Evolutionary conservation across 2,113 vertebrate genomes (phyloP).

Genomic region (Ctenodactylus gundi): DNA sequence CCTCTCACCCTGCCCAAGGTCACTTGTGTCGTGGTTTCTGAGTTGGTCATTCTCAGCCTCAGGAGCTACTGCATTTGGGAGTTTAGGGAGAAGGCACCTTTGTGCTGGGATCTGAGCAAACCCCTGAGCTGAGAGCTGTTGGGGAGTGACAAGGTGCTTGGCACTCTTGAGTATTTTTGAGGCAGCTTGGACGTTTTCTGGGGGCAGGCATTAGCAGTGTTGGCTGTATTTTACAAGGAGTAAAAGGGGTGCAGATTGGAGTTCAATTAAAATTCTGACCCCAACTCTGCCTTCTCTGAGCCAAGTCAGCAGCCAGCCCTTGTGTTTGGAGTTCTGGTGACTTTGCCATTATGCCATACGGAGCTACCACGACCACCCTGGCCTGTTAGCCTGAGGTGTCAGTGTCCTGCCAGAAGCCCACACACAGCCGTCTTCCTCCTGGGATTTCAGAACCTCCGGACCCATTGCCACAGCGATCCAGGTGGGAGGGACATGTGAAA

Average conservation of each 20-base stretch:
- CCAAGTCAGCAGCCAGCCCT: conserved; percentile 81
- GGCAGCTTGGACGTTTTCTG: conserved; percentile 66
- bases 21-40: not conserved
- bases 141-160: not conserved
- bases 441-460: not conserved
- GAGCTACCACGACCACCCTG: conserved; percentile 64
- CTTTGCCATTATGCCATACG: conserved; percentile 73
- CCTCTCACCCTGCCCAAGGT: conserved; percentile 39
- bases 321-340: conserved; percentile 75
- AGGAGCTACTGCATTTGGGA: not conserved
- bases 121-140: not conserved
- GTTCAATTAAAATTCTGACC: conserved; percentile 86
- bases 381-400: conserved; percentile 72
- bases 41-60: not conserved
- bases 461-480: not conserved
- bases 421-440: not conserved
- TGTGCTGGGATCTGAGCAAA: not conserved
- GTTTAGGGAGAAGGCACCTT: not conserved
- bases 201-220: conserved; percentile 45
- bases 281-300: conserved; percentile 79
- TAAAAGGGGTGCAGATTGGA: conserved; percentile 79
- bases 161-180: conserved; percentile 39
- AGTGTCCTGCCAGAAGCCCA: conserved; percentile 50
- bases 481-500: not conserved
- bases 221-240: conserved; percentile 61